A percentile compares a stretch with the other conserved stretches of the same genome.
phyloP scores from a whole-genome alignment of 2,113 vertebrate genomes.

The Calyptommatus sinebrachiatus region DNA sequence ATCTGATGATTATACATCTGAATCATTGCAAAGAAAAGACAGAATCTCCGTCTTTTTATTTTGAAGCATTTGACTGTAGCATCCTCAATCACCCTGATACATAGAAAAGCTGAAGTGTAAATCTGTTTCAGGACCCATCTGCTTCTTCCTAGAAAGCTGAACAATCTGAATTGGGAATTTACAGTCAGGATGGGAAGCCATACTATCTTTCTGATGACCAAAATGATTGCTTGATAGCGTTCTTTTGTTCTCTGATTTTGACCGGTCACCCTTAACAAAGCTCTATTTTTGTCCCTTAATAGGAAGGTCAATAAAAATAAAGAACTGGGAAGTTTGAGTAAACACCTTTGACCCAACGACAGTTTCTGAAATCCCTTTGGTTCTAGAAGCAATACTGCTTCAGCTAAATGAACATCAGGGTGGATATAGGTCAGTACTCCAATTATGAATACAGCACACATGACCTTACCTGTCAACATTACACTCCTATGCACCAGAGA shows the following conservation, averaged over 20 bases:
- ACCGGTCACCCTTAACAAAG: conserved; percentile 4
- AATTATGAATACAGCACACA: conserved; percentile 14
- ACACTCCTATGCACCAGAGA: background rate
- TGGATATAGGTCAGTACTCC: background rate
- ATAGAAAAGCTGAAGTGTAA: too few relatives aligned
- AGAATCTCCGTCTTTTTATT: too few relatives aligned
- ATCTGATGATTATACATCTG: too few relatives aligned
- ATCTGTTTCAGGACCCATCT: too few relatives aligned
- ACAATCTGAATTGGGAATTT: background rate
- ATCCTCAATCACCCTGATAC: too few relatives aligned
- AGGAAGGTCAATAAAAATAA: conserved; percentile 12
- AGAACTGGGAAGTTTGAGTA: conserved; percentile 4
- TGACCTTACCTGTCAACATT: conserved; percentile 3
- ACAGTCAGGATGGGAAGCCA: background rate
- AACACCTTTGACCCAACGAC: conserved; percentile 17
- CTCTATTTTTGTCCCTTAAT: conserved; percentile 6
- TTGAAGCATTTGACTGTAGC: too few relatives aligned
- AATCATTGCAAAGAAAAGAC: too few relatives aligned
- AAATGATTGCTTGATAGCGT: conserved; percentile 1
- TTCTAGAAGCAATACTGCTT: conserved; percentile 4
- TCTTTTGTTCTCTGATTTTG: background rate
- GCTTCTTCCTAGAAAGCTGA: background rate
- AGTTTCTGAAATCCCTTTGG: conserved; percentile 9
- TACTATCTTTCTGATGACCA: background rate
- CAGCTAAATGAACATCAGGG: background rate